These are phyloP conservation scores for Melanotaenia trifasciata DNA, from an alignment of 2,797 vertebrate species.

Conservation along the genomic window DNA sequence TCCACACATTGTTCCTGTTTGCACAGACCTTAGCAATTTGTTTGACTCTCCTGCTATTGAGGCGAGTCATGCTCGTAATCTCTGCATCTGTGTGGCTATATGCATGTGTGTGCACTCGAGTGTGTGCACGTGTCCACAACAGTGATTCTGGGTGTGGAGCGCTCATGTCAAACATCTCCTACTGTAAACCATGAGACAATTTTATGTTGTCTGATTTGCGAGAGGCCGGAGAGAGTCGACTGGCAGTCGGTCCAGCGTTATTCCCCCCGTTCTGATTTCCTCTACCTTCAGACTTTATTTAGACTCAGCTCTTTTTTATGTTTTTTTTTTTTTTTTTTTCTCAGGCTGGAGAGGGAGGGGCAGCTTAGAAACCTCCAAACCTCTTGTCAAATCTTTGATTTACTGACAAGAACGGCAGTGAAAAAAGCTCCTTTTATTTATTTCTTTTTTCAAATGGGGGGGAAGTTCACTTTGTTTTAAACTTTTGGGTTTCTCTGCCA, in stretches of 20 bases:
- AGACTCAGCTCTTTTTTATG: constrained; percentile 44
- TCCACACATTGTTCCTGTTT: constrained; percentile 79
- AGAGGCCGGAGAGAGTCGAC: constrained; percentile 29
- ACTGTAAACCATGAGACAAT: constrained; percentile 56
- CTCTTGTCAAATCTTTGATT: constrained; percentile 56
- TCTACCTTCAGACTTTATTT: constrained; percentile 64
- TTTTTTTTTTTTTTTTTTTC: constrained; percentile 56
- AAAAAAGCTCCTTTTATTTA: constrained; percentile 31
- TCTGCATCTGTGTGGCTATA: constrained; percentile 49
- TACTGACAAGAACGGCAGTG: constrained; percentile 60
- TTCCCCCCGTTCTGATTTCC: constrained; percentile 60
- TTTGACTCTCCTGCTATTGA: constrained; percentile 69
- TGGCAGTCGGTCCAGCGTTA: constrained; percentile 30
- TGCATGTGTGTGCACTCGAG: neutral
- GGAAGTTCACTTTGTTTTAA: neutral
- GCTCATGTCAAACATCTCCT: constrained; percentile 64
- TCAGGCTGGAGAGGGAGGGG: constrained; percentile 13
- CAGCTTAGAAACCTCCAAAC: constrained; percentile 26
- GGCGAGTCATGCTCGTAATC: constrained; percentile 65
- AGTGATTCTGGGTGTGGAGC: constrained; percentile 47
- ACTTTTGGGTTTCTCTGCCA: constrained; percentile 36
- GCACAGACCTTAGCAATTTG: constrained; percentile 80
- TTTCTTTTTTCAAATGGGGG: neutral
- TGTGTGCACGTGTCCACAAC: neutral
- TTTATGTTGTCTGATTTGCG: constrained; percentile 67